These are phyloP conservation scores for Spicauda simplicius DNA, from an alignment of 2,888 invertebrate species.

Conservation along the genomic window DNA sequence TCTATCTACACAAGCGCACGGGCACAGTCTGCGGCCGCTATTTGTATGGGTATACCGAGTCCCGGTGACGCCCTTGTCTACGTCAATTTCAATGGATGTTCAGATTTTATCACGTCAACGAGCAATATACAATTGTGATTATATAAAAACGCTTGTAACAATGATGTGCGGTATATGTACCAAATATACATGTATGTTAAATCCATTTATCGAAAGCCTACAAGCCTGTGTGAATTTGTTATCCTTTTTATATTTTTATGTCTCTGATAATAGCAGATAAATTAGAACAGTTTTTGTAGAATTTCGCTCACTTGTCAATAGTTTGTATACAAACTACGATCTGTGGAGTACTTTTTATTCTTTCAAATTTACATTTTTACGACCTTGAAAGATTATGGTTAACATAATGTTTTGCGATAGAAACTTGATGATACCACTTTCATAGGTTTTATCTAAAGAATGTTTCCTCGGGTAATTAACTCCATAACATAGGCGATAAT, in stretches of 20 bases:
- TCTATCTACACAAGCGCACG: slow-evolving; percentile 65
- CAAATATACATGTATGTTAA: neutral
- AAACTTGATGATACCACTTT: neutral
- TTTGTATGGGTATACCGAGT: slow-evolving; percentile 54
- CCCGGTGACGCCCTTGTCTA: slow-evolving; percentile 61
- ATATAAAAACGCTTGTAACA: slow-evolving; percentile 29
- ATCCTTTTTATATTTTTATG: no score
- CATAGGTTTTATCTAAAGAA: neutral
- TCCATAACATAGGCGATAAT: neutral
- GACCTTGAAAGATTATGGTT: no score
- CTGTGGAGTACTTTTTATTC: no score
- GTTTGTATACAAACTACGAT: no score
- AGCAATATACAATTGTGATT: slow-evolving; percentile 24
- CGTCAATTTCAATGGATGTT: slow-evolving; percentile 58
- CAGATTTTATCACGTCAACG: slow-evolving; percentile 49
- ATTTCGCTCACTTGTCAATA: no score
- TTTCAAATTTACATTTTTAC: no score
- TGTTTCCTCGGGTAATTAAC: neutral
- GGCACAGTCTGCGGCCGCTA: slow-evolving; percentile 57
- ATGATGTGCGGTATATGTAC: neutral
- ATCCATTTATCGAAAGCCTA: no score
- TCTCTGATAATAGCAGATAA: no score
- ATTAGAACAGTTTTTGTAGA: no score
- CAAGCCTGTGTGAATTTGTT: no score
- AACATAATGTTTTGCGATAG: no score